A percentile compares a stretch with the other conserved stretches of the same genome.
These are phyloP conservation scores for Acronicta leporina DNA, from an alignment of 2,888 invertebrate species.

Conservation along the genomic window DNA sequence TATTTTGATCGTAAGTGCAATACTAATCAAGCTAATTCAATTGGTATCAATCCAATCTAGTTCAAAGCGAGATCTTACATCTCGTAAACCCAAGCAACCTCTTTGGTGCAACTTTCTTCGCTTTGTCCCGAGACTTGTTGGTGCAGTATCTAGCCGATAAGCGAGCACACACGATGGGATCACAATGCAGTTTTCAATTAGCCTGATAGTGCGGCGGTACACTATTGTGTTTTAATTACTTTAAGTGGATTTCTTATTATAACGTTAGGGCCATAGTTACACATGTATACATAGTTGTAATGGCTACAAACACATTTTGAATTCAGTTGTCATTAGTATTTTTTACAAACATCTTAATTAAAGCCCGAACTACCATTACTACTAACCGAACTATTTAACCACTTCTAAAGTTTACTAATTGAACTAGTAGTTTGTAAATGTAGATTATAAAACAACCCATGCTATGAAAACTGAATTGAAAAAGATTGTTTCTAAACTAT, in stretches of 20 bases:
- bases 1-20: not conserved
- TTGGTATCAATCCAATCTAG: conserved; percentile 25
- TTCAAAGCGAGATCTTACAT: conserved; percentile 19
- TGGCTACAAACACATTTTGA: not conserved
- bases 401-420: no score
- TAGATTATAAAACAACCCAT: no score
- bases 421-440: no score
- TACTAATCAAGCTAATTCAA: conserved; percentile 28
- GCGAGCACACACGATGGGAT: conserved; percentile 49
- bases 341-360: no score
- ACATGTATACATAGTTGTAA: not conserved
- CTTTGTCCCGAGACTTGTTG: conserved; percentile 43
- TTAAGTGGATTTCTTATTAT: conserved; percentile 78
- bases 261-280: conserved; percentile 42
- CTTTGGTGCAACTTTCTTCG: conserved; percentile 40
- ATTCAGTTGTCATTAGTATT: not conserved
- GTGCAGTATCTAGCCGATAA: conserved; percentile 47
- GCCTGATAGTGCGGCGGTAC: conserved; percentile 69
- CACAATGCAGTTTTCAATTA: conserved; percentile 82
- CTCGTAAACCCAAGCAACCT: conserved; percentile 22
- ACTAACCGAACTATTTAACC: no score
- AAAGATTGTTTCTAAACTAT: no score
- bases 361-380: no score
- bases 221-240: conserved; percentile 83
- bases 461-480: no score